phyloP scores from a whole-genome alignment of 2,113 vertebrate genomes.

The Sula dactylatra region DNA sequence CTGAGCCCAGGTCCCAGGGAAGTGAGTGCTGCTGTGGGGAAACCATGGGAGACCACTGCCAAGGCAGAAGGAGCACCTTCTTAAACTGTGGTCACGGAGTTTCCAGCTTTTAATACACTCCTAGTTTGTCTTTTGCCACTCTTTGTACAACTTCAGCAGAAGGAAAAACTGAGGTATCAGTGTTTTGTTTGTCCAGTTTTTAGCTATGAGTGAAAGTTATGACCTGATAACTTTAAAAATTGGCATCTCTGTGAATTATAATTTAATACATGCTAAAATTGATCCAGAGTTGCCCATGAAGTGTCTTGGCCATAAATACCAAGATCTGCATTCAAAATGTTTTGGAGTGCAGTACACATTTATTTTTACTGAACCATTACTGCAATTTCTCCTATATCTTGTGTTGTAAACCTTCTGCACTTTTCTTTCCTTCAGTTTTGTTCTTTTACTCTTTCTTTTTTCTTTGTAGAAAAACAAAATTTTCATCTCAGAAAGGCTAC shows the following conservation, averaged over 20 bases:
- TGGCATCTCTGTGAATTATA: conserved; percentile 41
- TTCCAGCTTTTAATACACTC: conserved; percentile 33
- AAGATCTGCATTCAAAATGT: conserved; percentile 58
- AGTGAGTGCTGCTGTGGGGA: background rate
- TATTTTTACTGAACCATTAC: conserved; percentile 25
- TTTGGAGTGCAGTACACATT: background rate
- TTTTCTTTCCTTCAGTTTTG: background rate
- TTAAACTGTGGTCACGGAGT: background rate
- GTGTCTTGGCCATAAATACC: conserved; percentile 8
- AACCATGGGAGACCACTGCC: conserved; percentile 14
- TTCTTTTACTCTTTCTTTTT: background rate
- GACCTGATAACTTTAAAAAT: conserved; percentile 39
- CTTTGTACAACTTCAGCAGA: conserved; percentile 37
- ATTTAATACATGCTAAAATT: conserved; percentile 58
- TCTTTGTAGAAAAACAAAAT: background rate
- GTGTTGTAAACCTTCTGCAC: background rate
- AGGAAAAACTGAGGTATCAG: conserved; percentile 50
- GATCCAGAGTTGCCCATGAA: conserved; percentile 10
- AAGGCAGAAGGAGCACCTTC: conserved; percentile 4
- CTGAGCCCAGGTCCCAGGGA: background rate
- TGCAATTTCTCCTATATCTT: background rate
- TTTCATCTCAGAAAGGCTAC: background rate
- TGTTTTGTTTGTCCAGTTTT: conserved; percentile 50
- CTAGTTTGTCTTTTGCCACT: conserved; percentile 19
- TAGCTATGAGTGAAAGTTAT: conserved; percentile 32